Percentiles rank a stretch among this genome's conserved stretches.
These are phyloP conservation scores for Molossus alvarezi DNA, from an alignment of 2,797 vertebrate species.

Conservation along the genomic window DNA sequence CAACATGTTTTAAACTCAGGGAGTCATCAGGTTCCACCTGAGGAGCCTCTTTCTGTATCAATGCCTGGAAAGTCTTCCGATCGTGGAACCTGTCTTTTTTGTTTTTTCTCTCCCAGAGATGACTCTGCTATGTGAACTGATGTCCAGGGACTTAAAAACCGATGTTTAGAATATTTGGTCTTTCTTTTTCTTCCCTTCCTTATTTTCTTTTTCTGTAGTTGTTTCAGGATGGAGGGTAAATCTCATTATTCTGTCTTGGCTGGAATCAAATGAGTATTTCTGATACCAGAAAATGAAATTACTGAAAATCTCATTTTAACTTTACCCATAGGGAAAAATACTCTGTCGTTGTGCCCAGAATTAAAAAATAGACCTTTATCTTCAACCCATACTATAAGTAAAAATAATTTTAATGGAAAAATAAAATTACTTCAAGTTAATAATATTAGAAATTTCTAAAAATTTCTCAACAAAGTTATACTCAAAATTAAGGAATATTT, in stretches of 20 bases:
- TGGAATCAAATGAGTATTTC: background rate
- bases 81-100: background rate
- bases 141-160: background rate
- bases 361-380: background rate
- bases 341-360: background rate
- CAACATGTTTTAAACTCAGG: background rate
- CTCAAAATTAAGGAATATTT: slow-evolving; percentile 18
- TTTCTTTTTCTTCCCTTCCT: background rate
- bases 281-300: background rate
- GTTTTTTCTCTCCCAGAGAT: background rate
- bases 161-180: background rate
- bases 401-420: background rate
- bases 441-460: background rate
- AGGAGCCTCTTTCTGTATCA: background rate
- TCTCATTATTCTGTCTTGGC: background rate
- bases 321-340: background rate
- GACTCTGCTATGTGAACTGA: background rate
- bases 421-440: background rate
- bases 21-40: background rate
- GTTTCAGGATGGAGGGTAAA: background rate
- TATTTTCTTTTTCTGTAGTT: background rate
- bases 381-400: background rate
- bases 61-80: background rate
- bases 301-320: background rate
- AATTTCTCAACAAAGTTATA: background rate